phyloP scores from a whole-genome alignment of 2,797 vertebrate species.

The Periparus ater region DNA sequence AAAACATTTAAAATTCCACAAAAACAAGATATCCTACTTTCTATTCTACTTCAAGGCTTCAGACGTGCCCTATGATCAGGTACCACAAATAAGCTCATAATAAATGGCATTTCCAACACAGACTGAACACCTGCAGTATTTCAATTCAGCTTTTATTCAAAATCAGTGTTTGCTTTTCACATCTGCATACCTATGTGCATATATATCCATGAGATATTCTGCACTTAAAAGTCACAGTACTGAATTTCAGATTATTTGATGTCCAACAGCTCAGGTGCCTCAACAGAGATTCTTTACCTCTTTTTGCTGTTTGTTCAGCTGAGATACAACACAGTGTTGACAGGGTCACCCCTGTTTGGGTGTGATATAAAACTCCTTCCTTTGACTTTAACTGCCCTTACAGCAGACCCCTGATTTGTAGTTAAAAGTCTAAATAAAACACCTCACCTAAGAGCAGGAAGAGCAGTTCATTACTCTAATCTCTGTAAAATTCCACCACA shows the following conservation, averaged over 20 bases:
- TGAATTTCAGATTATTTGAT: background rate
- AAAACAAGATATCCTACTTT: background rate
- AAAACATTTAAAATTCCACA: background rate
- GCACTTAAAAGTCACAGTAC: background rate
- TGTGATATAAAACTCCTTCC: background rate
- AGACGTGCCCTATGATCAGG: background rate
- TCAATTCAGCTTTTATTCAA: background rate
- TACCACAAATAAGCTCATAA: background rate
- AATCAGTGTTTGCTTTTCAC: background rate
- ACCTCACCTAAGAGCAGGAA: background rate
- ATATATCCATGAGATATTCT: background rate
- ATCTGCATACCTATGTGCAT: background rate
- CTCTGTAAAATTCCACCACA: background rate
- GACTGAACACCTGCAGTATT: background rate
- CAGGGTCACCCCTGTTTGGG: background rate
- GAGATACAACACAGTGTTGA: background rate
- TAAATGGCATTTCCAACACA: background rate
- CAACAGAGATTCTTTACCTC: background rate
- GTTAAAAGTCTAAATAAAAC: conserved; percentile 22
- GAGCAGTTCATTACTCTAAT: background rate
- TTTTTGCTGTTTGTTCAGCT: background rate
- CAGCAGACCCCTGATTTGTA: conserved; percentile 28
- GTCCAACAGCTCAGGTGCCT: background rate
- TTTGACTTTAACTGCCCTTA: background rate
- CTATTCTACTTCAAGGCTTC: background rate